Conservation (phyloP, 2,888 invertebrate species). For the Plebejus anna region DNA sequence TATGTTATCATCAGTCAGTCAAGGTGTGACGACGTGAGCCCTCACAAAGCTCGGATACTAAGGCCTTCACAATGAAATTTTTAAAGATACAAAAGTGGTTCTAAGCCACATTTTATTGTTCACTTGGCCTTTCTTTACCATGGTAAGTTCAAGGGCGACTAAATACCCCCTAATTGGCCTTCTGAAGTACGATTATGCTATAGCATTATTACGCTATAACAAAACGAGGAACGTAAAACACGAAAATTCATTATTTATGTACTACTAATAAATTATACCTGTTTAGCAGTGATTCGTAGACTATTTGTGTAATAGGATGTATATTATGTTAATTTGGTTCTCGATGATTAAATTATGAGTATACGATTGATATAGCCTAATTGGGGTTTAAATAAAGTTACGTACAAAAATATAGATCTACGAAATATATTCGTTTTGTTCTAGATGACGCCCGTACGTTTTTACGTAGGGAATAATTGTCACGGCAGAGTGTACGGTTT, state of each 20-base stretch:
- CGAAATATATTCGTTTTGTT: too few species aligned
- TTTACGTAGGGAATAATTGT: too few species aligned
- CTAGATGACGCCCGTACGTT: too few species aligned
- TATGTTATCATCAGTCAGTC: too few species aligned
- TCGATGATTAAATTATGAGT: neutral
- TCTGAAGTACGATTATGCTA: neutral
- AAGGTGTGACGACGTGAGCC: too few species aligned
- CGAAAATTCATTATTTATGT: neutral
- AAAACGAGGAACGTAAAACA: neutral
- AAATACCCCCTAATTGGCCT: conserved; percentile 57
- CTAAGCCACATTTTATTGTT: neutral
- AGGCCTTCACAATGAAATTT: too few species aligned
- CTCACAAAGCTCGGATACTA: too few species aligned
- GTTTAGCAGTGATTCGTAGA: neutral
- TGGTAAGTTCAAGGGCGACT: conserved; percentile 50
- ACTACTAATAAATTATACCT: neutral
- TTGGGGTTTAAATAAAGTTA: too few species aligned
- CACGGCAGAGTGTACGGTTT: too few species aligned
- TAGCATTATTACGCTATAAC: neutral
- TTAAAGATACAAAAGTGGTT: too few species aligned
- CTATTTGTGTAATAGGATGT: neutral
- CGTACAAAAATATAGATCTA: too few species aligned
- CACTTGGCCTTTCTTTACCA: neutral
- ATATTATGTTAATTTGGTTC: neutral
- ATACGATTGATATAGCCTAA: too few species aligned